Evolutionary conservation across 1,140 invertebrate genomes (phyloP).

Genomic region (Leptoteleia sp.): DNA sequence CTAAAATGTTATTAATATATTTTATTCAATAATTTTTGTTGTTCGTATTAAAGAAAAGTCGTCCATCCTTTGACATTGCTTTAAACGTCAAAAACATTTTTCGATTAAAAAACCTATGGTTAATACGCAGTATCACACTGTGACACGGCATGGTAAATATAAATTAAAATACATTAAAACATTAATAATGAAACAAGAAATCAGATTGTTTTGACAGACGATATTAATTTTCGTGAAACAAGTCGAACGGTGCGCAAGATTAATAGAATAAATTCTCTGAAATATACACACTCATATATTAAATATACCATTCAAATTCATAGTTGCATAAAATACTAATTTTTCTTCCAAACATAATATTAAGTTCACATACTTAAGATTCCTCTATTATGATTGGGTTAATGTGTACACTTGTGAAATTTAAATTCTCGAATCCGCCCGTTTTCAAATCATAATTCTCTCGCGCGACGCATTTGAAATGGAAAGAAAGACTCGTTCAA

Average conservation of each 20-base stretch:
- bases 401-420: neutral
- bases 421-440: slow-evolving; percentile 27
- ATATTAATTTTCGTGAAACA: slow-evolving; percentile 27
- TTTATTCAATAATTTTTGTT: too few relatives aligned
- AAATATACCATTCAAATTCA: slow-evolving; percentile 14
- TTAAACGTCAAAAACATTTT: too few relatives aligned
- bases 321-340: slow-evolving; percentile 35
- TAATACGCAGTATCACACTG: too few relatives aligned
- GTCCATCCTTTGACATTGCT: too few relatives aligned
- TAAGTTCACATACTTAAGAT: slow-evolving; percentile 18
- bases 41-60: too few relatives aligned
- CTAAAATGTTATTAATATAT: too few relatives aligned
- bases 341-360: slow-evolving; percentile 27
- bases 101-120: too few relatives aligned
- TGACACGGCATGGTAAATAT: neutral
- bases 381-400: slow-evolving; percentile 9
- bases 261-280: slow-evolving; percentile 26
- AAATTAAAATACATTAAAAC: neutral
- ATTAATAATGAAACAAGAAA: slow-evolving; percentile 13
- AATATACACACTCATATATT: slow-evolving; percentile 22
- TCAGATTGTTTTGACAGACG: slow-evolving; percentile 22
- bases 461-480: too few relatives aligned
- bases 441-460: neutral
- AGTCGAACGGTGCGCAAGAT: slow-evolving; percentile 10
- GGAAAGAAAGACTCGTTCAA: too few relatives aligned